phyloP scores from a whole-genome alignment of 2,113 vertebrate species.

The Hydropotes inermis region DNA sequence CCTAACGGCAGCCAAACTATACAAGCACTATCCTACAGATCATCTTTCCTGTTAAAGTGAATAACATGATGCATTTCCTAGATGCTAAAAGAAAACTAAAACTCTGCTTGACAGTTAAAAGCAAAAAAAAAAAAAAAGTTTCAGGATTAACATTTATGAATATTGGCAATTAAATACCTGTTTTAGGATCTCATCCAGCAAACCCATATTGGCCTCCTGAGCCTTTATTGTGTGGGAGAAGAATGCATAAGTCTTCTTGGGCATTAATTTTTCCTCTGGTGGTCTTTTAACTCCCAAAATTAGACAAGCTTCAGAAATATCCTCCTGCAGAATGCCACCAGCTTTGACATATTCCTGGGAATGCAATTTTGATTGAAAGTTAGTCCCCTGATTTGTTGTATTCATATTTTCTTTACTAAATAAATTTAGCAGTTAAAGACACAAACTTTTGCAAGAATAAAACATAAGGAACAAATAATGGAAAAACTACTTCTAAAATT shows the following conservation, averaged over 20 bases:
- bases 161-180: constrained; percentile 83
- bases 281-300: constrained; percentile 96
- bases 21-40: neutral
- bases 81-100: neutral
- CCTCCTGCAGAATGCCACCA: constrained; percentile 93
- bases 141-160: neutral
- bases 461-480: neutral
- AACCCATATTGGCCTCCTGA: constrained; percentile 95
- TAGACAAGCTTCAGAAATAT: constrained; percentile 94
- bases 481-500: neutral
- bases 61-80: neutral
- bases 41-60: neutral
- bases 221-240: constrained; percentile 99
- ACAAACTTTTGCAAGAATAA: neutral
- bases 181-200: constrained; percentile 93
- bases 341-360: constrained; percentile 92
- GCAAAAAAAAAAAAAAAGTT: neutral
- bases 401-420: neutral
- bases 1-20: neutral
- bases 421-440: neutral
- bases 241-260: constrained; percentile 95
- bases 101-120: neutral
- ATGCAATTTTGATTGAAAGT: constrained; percentile 31
- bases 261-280: constrained; percentile 92
- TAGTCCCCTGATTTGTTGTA: neutral